Conservation (phyloP, 2,888 invertebrate genomes). For the Napeogenes sylphis region DNA sequence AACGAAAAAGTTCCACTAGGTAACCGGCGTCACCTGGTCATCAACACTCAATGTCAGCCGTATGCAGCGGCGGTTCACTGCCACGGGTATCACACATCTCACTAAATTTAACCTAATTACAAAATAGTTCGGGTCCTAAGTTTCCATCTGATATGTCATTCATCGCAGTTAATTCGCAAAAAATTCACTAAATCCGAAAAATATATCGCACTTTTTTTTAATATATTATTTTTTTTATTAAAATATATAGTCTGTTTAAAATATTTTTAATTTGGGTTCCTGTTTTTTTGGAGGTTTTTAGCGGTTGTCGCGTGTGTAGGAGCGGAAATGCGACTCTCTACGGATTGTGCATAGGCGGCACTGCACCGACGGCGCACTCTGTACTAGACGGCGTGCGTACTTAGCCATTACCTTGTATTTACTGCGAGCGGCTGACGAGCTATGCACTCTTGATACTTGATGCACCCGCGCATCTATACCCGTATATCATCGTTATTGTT, state of each 20-base stretch:
- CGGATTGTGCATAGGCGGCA: constrained; percentile 77
- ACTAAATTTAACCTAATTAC: constrained; percentile 59
- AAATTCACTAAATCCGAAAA: constrained; percentile 47
- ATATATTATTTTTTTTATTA: constrained; percentile 52
- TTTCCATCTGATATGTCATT: constrained; percentile 74
- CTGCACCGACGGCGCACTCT: constrained; percentile 76
- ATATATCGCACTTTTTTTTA: constrained; percentile 48
- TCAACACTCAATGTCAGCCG: constrained; percentile 60
- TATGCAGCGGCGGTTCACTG: constrained; percentile 55
- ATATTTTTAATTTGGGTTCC: constrained; percentile 48
- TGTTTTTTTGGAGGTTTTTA: constrained; percentile 50
- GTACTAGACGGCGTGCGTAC: constrained; percentile 77
- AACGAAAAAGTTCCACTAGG: constrained; percentile 60
- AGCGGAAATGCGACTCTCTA: constrained; percentile 73
- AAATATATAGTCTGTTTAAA: constrained; percentile 70
- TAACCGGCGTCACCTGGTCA: constrained; percentile 63
- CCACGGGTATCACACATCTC: constrained; percentile 69
- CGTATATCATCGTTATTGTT: no score
- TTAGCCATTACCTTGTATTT: constrained; percentile 78
- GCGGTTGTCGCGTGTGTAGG: constrained; percentile 71
- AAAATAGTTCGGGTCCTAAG: constrained; percentile 73
- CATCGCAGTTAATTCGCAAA: constrained; percentile 51
- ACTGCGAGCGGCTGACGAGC: constrained; percentile 60
- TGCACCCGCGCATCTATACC: constrained; percentile 19
- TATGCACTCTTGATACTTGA: constrained; percentile 58